Conservation (phyloP, 2,113 vertebrate species). For the Etheostoma spectabile region DNA sequence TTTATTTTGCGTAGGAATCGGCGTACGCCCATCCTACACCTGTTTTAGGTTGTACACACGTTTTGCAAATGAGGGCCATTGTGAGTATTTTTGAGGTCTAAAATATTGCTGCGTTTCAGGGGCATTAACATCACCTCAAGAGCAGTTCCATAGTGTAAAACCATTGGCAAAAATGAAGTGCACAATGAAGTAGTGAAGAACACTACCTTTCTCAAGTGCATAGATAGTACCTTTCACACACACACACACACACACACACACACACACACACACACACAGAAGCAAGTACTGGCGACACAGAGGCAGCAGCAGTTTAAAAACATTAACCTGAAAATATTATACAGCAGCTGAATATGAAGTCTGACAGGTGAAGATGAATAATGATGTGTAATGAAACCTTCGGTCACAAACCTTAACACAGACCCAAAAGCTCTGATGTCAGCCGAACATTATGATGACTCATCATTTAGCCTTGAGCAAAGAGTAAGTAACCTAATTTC, state of each 20-base stretch:
- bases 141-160: neutral
- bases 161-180: neutral
- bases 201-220: slow-evolving; percentile 29
- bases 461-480: slow-evolving; percentile 43
- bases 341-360: slow-evolving; percentile 18
- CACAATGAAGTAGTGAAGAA: too few relatives aligned
- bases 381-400: slow-evolving; percentile 41
- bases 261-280: neutral
- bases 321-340: slow-evolving; percentile 15
- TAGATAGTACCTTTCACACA: slow-evolving; percentile 45
- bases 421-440: slow-evolving; percentile 31
- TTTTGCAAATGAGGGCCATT: too few relatives aligned
- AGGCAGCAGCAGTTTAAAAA: neutral
- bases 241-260: neutral
- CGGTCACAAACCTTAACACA: slow-evolving; percentile 22
- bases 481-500: slow-evolving; percentile 34
- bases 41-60: too few relatives aligned
- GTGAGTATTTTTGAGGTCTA: too few relatives aligned
- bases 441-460: slow-evolving; percentile 40
- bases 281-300: neutral
- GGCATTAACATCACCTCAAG: neutral
- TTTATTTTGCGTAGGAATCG: too few relatives aligned
- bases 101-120: too few relatives aligned
- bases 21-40: too few relatives aligned
- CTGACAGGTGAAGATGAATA: slow-evolving; percentile 31